These are phyloP conservation scores for Parelbella ahira DNA, from an alignment of 2,888 invertebrate genomes.

Conservation along the genomic window DNA sequence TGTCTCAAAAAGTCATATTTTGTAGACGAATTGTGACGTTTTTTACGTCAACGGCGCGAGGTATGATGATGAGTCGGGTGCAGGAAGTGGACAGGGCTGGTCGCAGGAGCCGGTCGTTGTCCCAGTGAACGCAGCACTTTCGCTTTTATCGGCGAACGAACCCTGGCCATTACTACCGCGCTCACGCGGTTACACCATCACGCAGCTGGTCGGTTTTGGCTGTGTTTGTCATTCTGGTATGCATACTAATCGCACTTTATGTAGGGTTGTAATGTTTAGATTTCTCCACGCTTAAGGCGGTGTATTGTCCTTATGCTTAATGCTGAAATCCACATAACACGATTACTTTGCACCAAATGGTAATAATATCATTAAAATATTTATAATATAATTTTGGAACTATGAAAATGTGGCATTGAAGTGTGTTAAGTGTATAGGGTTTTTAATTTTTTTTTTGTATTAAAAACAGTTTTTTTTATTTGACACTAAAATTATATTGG, in stretches of 20 bases:
- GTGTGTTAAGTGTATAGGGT: too few relatives aligned
- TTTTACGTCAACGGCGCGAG: constrained; percentile 34
- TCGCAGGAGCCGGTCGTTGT: constrained; percentile 75
- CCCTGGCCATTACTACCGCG: constrained; percentile 72
- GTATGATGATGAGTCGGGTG: constrained; percentile 51
- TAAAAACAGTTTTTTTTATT: too few relatives aligned
- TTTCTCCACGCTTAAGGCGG: constrained; percentile 67
- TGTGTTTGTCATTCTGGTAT: constrained; percentile 56
- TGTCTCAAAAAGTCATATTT: too few relatives aligned
- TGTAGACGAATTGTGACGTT: too few relatives aligned
- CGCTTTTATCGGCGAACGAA: constrained; percentile 79
- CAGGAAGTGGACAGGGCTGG: constrained; percentile 57
- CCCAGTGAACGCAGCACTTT: constrained; percentile 77
- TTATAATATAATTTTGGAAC: too few relatives aligned
- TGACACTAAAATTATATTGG: too few relatives aligned
- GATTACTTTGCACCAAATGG: too few relatives aligned
- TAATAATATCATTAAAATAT: too few relatives aligned
- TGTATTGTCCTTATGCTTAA: too few relatives aligned
- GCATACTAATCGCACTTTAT: constrained; percentile 66
- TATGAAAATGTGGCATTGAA: too few relatives aligned
- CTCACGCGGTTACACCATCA: constrained; percentile 75
- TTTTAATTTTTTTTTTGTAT: too few relatives aligned
- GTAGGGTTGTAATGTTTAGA: constrained; percentile 65
- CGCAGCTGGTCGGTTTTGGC: constrained; percentile 59
- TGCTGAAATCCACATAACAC: too few relatives aligned